A percentile compares a stretch with the other conserved stretches of the same genome.
phyloP scores from a whole-genome alignment of 2,797 vertebrate genomes.

The Acipenser transmontanus region DNA sequence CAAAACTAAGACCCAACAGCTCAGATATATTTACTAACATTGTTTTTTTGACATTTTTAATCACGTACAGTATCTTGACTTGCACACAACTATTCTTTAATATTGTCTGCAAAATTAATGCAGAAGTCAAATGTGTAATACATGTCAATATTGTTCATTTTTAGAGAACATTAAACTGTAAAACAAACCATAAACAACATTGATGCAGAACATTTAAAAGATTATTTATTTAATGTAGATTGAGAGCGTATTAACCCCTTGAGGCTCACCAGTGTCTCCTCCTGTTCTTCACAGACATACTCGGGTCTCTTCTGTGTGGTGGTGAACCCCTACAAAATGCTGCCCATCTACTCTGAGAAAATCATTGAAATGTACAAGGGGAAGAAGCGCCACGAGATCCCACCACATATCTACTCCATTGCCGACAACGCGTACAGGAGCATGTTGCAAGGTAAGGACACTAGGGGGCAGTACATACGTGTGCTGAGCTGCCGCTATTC shows the following conservation, averaged over 20 bases:
- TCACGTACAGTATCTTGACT: no score
- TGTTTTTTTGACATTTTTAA: no score
- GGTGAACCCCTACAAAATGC: conserved; percentile 90
- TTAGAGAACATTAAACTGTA: background rate
- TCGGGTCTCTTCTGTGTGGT: conserved; percentile 95
- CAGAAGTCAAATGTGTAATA: no score
- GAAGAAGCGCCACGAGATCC: conserved; percentile 95
- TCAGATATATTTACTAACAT: no score
- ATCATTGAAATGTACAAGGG: conserved; percentile 97
- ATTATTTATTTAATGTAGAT: background rate
- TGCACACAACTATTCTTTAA: no score
- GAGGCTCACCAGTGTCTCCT: no score
- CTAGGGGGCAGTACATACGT: background rate
- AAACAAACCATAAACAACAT: no score
- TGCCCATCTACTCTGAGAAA: conserved; percentile 95
- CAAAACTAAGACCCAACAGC: no score
- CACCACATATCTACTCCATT: conserved; percentile 93
- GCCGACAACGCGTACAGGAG: conserved; percentile 93
- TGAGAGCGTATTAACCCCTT: no score
- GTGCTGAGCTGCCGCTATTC: conserved; percentile 3
- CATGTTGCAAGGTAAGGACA: conserved; percentile 86
- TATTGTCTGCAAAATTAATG: no score
- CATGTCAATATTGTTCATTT: no score
- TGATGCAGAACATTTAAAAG: no score
- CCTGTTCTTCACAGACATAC: conserved; percentile 69